Percentiles rank a stretch among this genome's conserved stretches.
phyloP scores from a whole-genome alignment of 2,113 vertebrate genomes.

The Panthera uncia region DNA sequence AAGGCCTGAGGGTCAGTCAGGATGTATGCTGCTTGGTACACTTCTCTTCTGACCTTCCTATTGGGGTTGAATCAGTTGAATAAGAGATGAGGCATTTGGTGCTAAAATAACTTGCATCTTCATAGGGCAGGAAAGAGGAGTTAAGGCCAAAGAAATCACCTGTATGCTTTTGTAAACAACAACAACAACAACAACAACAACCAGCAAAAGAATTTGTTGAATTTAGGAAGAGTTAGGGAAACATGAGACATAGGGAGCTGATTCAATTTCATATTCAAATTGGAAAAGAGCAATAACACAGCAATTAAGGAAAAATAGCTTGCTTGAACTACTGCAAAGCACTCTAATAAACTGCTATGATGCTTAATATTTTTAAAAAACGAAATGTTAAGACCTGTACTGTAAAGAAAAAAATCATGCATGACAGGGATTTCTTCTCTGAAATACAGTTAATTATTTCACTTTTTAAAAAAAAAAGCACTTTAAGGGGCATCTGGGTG shows the following conservation, averaged over 20 bases:
- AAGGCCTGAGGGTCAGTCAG: neutral
- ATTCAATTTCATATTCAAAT: conserved; percentile 41
- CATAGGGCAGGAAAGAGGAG: neutral
- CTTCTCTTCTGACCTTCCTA: neutral
- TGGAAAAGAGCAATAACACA: neutral
- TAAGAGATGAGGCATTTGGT: neutral
- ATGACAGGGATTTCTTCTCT: neutral
- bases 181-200: neutral
- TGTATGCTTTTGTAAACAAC: neutral
- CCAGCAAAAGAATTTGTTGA: neutral
- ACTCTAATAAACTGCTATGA: neutral
- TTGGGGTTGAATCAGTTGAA: neutral
- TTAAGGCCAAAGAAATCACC: neutral
- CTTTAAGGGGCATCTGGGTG: no score
- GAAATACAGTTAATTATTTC: neutral
- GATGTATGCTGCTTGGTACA: neutral
- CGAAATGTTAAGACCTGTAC: neutral
- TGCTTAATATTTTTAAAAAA: neutral
- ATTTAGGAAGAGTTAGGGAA: neutral
- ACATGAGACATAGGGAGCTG: conserved; percentile 45
- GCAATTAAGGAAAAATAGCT: neutral
- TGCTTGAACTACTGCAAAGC: neutral
- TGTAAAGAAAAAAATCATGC: neutral
- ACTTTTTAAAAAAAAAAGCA: neutral
- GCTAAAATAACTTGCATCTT: neutral